Base-by-base conservation (phyloP, 2,113 vertebrate species). In the Syngnathus floridae region DNA sequence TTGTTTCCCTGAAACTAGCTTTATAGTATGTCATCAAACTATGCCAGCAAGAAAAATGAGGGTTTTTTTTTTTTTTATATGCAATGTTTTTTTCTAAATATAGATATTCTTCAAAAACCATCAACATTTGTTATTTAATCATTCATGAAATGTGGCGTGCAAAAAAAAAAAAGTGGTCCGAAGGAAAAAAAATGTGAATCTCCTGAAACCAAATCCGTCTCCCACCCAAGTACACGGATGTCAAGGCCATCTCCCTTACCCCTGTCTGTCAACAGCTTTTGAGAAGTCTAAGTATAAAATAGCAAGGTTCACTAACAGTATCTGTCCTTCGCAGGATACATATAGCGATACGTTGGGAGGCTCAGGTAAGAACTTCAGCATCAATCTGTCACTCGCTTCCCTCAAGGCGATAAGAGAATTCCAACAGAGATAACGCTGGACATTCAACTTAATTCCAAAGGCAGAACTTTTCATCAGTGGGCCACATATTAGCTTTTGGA, bases 191-290 rank as follows among this genome's bases (percentile, higher is more conserved):
- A 72, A 62, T 58, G 75, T 62, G 62, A 76, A 87, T 87, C 84
- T 84, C 67, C 54, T 88, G 93, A 93, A 91, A 94, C 87, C 78
- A 62, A 90, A 93, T 92, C 90, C 88, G 72, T 70, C 66, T 76
- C 81, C 88, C 88, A 90, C 86, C 89, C 87, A 92, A 85, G 91
- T 77, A 86, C 87, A 86, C 82, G 81, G 87, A 87, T 87, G 90
- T 87, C 89, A 91, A 67, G 91, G 88, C 84, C 88, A 79, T 84
- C 83, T 84, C 79, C 76, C 84, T 87, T 85, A 86, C 82, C 74
- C 78, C 77, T 48, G 76, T 94, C 94, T 91, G 82, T 96, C 95
- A 94, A 88, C 93, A 90, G 92, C 92, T 90, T 87, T 92, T 93
- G 90, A 93, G 90, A 81, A 81, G 70, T 72, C 91, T 91, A 91